Evolutionary conservation across 92 coral and sea anemone species (phyloP), one percentile per base, ranked within the genome.

Genomic region (Siderastrea siderea): DNA sequence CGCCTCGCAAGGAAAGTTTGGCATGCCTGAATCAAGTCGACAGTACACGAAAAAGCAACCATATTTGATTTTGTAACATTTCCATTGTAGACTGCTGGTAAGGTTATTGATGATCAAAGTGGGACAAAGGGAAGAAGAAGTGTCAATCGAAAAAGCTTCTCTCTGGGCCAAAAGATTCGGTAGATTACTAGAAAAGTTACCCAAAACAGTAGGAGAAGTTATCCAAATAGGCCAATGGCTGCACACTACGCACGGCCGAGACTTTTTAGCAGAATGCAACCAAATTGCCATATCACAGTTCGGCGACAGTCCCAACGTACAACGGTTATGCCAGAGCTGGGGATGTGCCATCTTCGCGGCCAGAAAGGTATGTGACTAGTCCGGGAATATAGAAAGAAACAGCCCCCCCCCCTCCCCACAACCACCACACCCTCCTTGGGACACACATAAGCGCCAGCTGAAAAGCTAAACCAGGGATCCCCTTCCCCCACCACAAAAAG

Each of bases 121-220:
- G 7, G 15, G 67, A 17, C 5, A 62, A 16, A 62, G 67, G 43
- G 67, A 62, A 3, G 19, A 62, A 62, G 17, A 62, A 15, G 43
- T 62, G 0, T 1, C 17, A 1, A 15, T 6, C 7, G 4, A 12
- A 5, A 10, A 17, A 3, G 67, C 67, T 1, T 62, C 67, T 38
- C 43, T 62, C 1, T 85, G 89, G 89, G 73, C 49, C 10, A 75
- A 70, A 38, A 6, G 89, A 0, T 85, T 85, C 44, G 46, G 15
- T 3, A 45, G 4, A 2, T 43, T 85, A 0, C 45, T 85, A 44
- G 75, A 75, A 47, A 47, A 73, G 1, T 13, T 85, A 1, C 60
- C 89, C 58, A 74, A 70, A 50, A 75, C 62, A 38, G 89, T 85
- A 0, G 89, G 89, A 2, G 82, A 74, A 49, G 50, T 85, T 47